Base-by-base conservation (phyloP, 2,888 invertebrate genomes). In the Melitaea athalia region DNA sequence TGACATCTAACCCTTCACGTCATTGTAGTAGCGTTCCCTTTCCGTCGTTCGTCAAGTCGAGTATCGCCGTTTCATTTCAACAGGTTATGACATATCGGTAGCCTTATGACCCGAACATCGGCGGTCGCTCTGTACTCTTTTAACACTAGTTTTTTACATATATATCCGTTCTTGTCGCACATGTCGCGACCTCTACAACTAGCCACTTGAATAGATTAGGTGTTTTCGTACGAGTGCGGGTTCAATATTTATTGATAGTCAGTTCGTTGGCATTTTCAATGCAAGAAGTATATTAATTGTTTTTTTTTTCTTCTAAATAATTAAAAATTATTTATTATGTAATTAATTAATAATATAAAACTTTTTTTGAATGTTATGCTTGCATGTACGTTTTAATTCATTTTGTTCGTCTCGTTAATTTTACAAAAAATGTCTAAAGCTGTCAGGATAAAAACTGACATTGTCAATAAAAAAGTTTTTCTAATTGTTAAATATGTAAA, bases 71-170 rank as follows among this genome's bases (percentile, higher is more conserved):
- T 84, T 87, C 88, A 77, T 81, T 88, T 85, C 76, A 84, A 88
- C 89, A 87, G 92, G 92, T 92, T 92, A 89, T 92, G 92, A 92
- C 92, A 92, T 92, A 92, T 92, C 90, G 90, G 87, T 80, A 83
- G 88, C 89, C 92, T 86, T 89, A 82, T 92, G 91, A 92, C 92
- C 92, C 83, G 78, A 81, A 79, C 89, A 85, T 87, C 86, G 84
- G 75, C 77, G 76, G 72, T 83, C 68, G 77, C 79, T 71, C 84
- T 75, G 79, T 89, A 88, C 83, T 81, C 78, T 83, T 89, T 84
- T 83, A 78, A 80, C 87, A 68, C 79, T 55, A 60, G 69, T 74
- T 78, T 74, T 78, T 76, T 82, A 79, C 78, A 72, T 76, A 77
- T 88, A 81, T 78, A 64, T 75, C 72, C 78, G 79, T 91, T 89